Conservation (phyloP, 2,797 vertebrate genomes). For the Protonibea diacanthus region DNA sequence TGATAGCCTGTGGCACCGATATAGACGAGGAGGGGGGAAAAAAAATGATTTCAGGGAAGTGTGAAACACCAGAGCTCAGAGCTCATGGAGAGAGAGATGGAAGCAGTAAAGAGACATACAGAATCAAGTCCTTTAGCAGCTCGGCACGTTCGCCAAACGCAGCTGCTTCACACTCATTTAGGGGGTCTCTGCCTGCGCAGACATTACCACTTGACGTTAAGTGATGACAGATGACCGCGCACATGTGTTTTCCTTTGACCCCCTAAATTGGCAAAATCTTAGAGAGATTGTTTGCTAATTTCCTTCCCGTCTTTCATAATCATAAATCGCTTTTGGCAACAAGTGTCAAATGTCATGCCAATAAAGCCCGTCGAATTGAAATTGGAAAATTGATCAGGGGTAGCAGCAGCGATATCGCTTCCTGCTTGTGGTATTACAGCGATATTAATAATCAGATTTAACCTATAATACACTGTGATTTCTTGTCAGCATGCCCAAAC, state of each 20-base stretch:
- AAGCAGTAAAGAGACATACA: slow-evolving; percentile 28
- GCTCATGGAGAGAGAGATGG: slow-evolving; percentile 36
- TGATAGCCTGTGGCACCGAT: slow-evolving; percentile 42
- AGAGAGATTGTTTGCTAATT: slow-evolving; percentile 1
- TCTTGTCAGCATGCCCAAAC: slow-evolving; percentile 62
- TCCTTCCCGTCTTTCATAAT: too few relatives aligned
- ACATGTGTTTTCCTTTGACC: slow-evolving; percentile 34
- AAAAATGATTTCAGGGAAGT: slow-evolving; percentile 18
- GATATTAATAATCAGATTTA: slow-evolving; percentile 63
- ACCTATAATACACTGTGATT: slow-evolving; percentile 49
- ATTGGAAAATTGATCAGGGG: too few relatives aligned
- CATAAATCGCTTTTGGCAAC: too few relatives aligned
- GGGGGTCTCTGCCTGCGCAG: not conserved
- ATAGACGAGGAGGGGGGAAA: slow-evolving; percentile 17
- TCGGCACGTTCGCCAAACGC: slow-evolving; percentile 14
- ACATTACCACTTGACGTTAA: slow-evolving; percentile 20
- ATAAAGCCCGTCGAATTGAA: too few relatives aligned
- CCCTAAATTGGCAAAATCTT: slow-evolving; percentile 11
- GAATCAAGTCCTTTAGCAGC: slow-evolving; percentile 37
- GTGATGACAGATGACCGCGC: slow-evolving; percentile 10
- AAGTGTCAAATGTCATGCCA: too few relatives aligned
- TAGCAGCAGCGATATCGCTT: not conserved
- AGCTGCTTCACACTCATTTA: slow-evolving; percentile 37
- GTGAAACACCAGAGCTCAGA: slow-evolving; percentile 30
- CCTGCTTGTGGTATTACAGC: slow-evolving; percentile 30